Percentiles rank a stretch among this genome's conserved stretches.
Conservation (phyloP, 1,140 invertebrate species). For the Stratiolaelaps scimitus region DNA sequence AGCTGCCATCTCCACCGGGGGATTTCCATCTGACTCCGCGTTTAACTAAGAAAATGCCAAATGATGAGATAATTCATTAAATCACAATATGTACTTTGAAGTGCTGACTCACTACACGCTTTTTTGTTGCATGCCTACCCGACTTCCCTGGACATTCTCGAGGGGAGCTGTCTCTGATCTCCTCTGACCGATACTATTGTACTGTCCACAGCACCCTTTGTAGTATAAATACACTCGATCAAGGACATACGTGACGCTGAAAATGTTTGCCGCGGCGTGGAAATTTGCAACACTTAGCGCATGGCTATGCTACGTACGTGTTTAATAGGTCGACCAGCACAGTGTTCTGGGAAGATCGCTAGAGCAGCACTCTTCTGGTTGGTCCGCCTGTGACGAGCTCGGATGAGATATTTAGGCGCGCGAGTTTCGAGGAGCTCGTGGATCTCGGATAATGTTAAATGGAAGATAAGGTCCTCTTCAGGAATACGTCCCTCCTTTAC, state of each 20-base stretch:
- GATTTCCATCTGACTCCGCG: too few relatives aligned
- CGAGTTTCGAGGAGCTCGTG: slow-evolving; percentile 46
- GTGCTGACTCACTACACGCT: slow-evolving; percentile 50
- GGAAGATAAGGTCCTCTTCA: slow-evolving; percentile 53
- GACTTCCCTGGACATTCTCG: slow-evolving; percentile 36
- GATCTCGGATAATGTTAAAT: slow-evolving; percentile 55
- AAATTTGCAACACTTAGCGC: too few relatives aligned
- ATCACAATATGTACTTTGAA: too few relatives aligned
- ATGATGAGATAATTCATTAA: too few relatives aligned
- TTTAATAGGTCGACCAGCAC: not conserved
- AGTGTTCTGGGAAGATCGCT: slow-evolving; percentile 16
- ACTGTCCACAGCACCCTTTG: too few relatives aligned
- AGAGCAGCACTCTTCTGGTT: not conserved
- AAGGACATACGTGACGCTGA: too few relatives aligned
- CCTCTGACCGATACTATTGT: not conserved
- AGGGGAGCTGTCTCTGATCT: not conserved
- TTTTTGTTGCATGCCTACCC: slow-evolving; percentile 48
- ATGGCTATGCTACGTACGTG: not conserved
- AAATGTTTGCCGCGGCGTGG: not conserved
- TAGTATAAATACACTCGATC: too few relatives aligned
- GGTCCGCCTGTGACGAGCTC: slow-evolving; percentile 50
- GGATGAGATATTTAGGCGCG: slow-evolving; percentile 49
- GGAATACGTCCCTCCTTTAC: slow-evolving; percentile 52
- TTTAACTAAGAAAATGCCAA: too few relatives aligned
- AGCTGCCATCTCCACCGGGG: not conserved